Base-by-base conservation (phyloP, 2,113 vertebrate species). In the Gallinago undulata region DNA sequence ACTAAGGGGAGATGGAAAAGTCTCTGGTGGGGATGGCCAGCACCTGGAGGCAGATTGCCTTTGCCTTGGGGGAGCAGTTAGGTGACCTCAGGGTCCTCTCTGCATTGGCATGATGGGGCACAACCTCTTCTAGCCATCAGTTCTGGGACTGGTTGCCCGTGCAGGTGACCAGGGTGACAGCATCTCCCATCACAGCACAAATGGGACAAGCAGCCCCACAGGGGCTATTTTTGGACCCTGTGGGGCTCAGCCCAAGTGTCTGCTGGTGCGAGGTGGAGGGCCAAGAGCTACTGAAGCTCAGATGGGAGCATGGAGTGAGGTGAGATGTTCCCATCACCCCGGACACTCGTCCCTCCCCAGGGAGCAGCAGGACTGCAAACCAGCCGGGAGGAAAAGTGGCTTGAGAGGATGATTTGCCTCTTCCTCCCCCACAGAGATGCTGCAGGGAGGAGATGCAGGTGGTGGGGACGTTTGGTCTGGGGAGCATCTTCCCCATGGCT, bases 371-470 rank as follows among this genome's bases (percentile, higher is more conserved):
- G 48, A 41, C 67, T 43, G 68, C 39, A 59, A 43, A 75, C 4
- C 16, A 66, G 16, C 2, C 0, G 0, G 33, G 53, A 43, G 59
- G 41, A 21, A 16, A 80, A 57, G 68, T 2, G 19, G 6, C 43
- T 43, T 4, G 67, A 55, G 67, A 91, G 59, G 72, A 39, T 8
- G 48, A 63, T 33, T 76, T 53, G 13, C 33, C 33, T 59, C 63
- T 3, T 35, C 84, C 90, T 81, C 63, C 81, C 68, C 50, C 3
- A 0, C 2, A 6, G 76, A 50, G 69, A 59, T 45, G 75, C 78
- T 83, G 68, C 73, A 56, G 69, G 53, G 30, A 79, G 47, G 31
- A 66, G 74, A 53, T 41, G 43, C 8, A 22, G 19, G 8, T 1
- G 4, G 41, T n/a, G 48, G 43, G 63, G 31, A 11, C 39, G 73